Evolutionary conservation across 2,888 invertebrate species (phyloP).

Genomic region (Ditula angustiorana): DNA sequence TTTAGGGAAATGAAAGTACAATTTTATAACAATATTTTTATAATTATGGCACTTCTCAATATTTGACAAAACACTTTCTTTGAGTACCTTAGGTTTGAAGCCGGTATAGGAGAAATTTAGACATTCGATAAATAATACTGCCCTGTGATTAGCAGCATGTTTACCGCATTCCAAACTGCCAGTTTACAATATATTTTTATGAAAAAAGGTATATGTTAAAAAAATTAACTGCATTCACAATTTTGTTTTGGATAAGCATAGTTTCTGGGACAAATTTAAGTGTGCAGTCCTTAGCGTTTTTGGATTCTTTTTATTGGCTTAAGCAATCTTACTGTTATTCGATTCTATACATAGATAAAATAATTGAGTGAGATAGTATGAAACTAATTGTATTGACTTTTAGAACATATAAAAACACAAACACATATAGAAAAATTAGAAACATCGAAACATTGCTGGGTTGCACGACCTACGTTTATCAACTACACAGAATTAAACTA

Average conservation of each 20-base stretch:
- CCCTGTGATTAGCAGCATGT: constrained; percentile 40
- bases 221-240: constrained; percentile 21
- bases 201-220: neutral
- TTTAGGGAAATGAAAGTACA: constrained; percentile 26
- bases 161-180: constrained; percentile 34
- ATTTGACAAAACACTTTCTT: constrained; percentile 56
- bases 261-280: constrained; percentile 19
- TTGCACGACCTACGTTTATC: constrained; percentile 13
- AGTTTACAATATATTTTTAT: constrained; percentile 25
- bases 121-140: constrained; percentile 41
- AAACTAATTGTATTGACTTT: constrained; percentile 8
- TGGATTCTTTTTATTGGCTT: constrained; percentile 3
- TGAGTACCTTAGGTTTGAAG: constrained; percentile 53
- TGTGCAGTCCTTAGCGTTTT: constrained; percentile 9
- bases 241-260: constrained; percentile 10
- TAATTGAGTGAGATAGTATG: neutral
- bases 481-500: neutral
- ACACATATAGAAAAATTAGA: constrained; percentile 20
- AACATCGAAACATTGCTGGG: constrained; percentile 25
- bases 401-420: constrained; percentile 20
- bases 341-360: constrained; percentile 4
- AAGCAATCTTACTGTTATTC: neutral
- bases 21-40: constrained; percentile 66
- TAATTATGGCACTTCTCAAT: constrained; percentile 71
- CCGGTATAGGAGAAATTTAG: constrained; percentile 39